Base-by-base conservation (phyloP, 2,113 vertebrate genomes). In the Vimba vimba region DNA sequence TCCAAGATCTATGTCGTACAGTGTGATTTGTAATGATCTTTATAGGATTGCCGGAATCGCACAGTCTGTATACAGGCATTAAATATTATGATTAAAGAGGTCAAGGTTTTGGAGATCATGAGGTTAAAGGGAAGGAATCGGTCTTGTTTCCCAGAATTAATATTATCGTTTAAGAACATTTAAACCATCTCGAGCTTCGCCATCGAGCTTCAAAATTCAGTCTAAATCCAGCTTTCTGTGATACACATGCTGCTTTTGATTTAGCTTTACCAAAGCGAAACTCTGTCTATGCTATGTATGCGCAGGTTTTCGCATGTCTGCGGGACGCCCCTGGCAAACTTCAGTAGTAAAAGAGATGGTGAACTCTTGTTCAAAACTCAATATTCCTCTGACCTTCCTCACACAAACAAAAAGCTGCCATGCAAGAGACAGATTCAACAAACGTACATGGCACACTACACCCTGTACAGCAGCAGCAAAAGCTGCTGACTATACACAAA, bases 381-480 rank as follows among this genome's bases (percentile, higher is more conserved):
- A 59, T 83, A 73, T 59, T 27, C 30, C 81, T 73, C 68, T 83
- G 81, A 83, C 81, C 81, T 73, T 83, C 81, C 47, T 19, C 66
- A 36, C 45, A 73, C 66, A 83, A 83, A 73, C 68, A 55, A 73
- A 83, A 83, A 59, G 19, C 50, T 73, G 68, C 17, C 79, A 81
- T 1, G 4, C 25, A 62, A 81, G 39, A 73, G 64, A 52, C 43
- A 59, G 77, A 25, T n/a, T 13, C n/a, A 77, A 78, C 71, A 83
- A 27, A 59, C 6, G 6, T 17, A 50, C 25, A 71, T 23, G 10
- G 6, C 79, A 64, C 19, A 74, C 30, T 57, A 78, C 45, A 47
- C 5, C 36, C 19, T 12, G 23, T 68, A 39, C 36, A 59, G 73
- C 43, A 59, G 57, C 43, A 50, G 27, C 23, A 57, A 77, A 77